Evolutionary conservation across 2,797 vertebrate species (phyloP), one percentile per base, ranked within the genome.

Genomic region (Meriones psammophilus): DNA sequence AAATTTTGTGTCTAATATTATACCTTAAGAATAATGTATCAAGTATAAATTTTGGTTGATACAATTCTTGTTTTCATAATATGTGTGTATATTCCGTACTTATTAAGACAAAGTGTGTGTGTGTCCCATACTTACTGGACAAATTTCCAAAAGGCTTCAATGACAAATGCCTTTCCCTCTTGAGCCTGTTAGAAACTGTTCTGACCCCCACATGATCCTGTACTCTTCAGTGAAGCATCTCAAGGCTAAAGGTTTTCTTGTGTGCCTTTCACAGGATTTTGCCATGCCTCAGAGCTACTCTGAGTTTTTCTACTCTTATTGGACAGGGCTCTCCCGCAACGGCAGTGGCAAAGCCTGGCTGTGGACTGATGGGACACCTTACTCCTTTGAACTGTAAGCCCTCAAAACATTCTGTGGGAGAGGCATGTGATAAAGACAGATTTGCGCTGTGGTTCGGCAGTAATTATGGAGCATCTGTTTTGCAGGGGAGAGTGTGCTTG

Each of bases 231-330:
- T 22, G 20, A 39, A 36, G 26, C 24, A 30, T 60, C 28, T 50
- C 76, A 60, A 84, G 81, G 56, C 96, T 96, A 66, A 97, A 88
- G 26, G 1, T 94, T 87, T 94, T 95, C 91, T 97, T 92, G 39
- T 96, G 79, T 96, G 68, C 86, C 92, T 92, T 93, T 94, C 88
- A 71, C 94, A 98, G 97, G 97, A 97, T 26, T 97, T 98, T 95
- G 94, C 96, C 96, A 93, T 97, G 91, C 91, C 92, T 93, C 96
- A 96, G 83, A 98, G 97, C 95, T 96, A 92, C 96, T 97, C 96
- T 90, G 95, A 97, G 92, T 98, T 97, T 97, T 98, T 97, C 97
- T 98, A 98, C 97, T 98, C 97, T 92, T 98, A 98, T 85, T 98
- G 97, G 97, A 97, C 95, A 90, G 97, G 97, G 76, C 95, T 98